These are phyloP conservation scores for Porites divaricata DNA, from an alignment of 92 coral and sea anemone genomes.

Conservation along the genomic window DNA sequence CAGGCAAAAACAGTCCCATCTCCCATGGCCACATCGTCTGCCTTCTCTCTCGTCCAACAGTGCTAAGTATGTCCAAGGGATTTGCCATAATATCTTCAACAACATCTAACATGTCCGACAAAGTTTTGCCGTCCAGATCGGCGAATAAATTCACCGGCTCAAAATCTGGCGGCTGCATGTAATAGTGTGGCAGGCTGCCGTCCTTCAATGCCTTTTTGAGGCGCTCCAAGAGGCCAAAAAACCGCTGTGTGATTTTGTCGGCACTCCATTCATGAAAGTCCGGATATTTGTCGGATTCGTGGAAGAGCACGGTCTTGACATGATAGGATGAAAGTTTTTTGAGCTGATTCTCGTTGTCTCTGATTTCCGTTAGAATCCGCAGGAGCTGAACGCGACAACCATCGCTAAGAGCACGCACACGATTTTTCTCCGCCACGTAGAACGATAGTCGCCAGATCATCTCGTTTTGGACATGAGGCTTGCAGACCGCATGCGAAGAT, in stretches of 20 bases:
- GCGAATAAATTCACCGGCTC: constrained; percentile 90
- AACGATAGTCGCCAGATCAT: constrained; percentile 92
- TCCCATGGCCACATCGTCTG: constrained; percentile 99
- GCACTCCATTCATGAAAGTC: constrained; percentile 90
- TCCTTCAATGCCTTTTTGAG: constrained; percentile 73
- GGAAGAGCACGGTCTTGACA: constrained; percentile 89
- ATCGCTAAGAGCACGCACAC: constrained; percentile 89
- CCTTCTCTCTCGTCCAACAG: constrained; percentile 83
- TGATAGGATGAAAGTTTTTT: constrained; percentile 93
- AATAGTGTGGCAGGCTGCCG: constrained; percentile 86
- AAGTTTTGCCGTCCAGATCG: constrained; percentile 85
- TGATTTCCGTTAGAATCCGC: constrained; percentile 93
- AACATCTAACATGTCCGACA: constrained; percentile 95
- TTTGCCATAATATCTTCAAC: constrained; percentile 81
- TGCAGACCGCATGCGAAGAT: constrained; percentile 93
- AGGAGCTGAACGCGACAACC: constrained; percentile 95
- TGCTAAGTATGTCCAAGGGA: constrained; percentile 77
- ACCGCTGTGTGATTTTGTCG: constrained; percentile 83
- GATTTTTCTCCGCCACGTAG: constrained; percentile 95
- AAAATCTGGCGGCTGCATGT: constrained; percentile 99
- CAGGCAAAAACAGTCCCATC: constrained; percentile 81
- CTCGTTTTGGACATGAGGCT: constrained; percentile 78
- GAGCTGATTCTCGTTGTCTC: constrained; percentile 92
- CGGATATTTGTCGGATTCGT: constrained; percentile 86
- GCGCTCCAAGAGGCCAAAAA: constrained; percentile 79